These are phyloP conservation scores for Lagocephalus sceleratus DNA, from an alignment of 2,797 vertebrate genomes.

Conservation along the genomic window DNA sequence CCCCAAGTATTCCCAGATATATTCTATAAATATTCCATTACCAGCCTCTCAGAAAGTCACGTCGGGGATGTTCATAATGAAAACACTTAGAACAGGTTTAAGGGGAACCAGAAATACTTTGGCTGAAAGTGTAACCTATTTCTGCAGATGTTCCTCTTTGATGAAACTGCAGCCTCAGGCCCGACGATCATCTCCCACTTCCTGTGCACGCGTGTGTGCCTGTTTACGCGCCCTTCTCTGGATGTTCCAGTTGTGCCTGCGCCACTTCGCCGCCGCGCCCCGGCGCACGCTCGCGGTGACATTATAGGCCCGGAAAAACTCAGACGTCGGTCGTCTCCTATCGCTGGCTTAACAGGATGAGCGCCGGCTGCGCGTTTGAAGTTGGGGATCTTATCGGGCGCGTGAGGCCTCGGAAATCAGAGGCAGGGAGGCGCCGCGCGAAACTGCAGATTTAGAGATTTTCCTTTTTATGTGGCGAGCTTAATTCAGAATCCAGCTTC, in stretches of 20 bases:
- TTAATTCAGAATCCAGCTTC: slow-evolving; percentile 33
- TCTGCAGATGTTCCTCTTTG: slow-evolving; percentile 40
- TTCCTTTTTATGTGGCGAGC: slow-evolving; percentile 41
- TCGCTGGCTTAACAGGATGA: slow-evolving; percentile 53
- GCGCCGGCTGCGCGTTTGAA: slow-evolving; percentile 60
- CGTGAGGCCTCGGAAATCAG: slow-evolving; percentile 59
- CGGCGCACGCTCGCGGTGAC: slow-evolving; percentile 7
- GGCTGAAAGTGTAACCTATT: slow-evolving; percentile 48
- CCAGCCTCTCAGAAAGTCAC: slow-evolving; percentile 54
- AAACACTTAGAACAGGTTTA: slow-evolving; percentile 46
- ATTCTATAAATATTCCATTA: slow-evolving; percentile 65
- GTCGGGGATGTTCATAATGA: slow-evolving; percentile 53
- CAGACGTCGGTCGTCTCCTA: slow-evolving; percentile 31
- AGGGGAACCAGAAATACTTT: slow-evolving; percentile 42
- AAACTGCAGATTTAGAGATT: slow-evolving; percentile 64
- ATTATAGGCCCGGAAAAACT: slow-evolving; percentile 26
- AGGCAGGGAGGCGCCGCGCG: slow-evolving; percentile 50
- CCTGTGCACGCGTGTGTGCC: background rate
- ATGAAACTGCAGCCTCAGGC: slow-evolving; percentile 28
- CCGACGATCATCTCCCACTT: slow-evolving; percentile 15
- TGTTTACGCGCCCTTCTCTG: slow-evolving; percentile 10
- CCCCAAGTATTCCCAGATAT: slow-evolving; percentile 56
- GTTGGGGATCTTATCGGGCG: slow-evolving; percentile 63
- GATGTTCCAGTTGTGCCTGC: slow-evolving; percentile 2
- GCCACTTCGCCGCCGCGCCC: background rate